Conservation (phyloP, 92 coral and sea anemone species). For the Pocillopora grandis region DNA sequence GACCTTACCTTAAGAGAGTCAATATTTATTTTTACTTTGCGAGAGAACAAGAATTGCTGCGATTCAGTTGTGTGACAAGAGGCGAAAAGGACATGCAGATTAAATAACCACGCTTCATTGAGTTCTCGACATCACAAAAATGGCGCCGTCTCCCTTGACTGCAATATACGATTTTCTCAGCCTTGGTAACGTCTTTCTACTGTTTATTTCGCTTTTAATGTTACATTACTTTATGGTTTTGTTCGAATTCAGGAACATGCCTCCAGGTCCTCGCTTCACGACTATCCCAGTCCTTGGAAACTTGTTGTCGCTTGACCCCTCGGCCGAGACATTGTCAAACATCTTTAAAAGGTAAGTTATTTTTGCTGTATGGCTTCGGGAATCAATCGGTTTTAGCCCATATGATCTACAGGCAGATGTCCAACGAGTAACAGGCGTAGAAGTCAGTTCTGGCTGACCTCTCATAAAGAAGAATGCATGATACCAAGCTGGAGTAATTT, state of each 20-base stretch:
- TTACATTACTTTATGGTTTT: conserved; percentile 33
- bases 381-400: too few species aligned
- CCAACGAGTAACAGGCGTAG: too few species aligned
- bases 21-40: too few species aligned
- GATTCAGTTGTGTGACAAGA: too few species aligned
- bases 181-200: background rate
- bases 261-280: conserved; percentile 57
- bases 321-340: background rate
- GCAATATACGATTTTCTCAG: background rate
- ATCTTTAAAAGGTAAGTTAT: conserved; percentile 11
- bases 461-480: too few species aligned
- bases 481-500: too few species aligned
- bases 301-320: conserved; percentile 29
- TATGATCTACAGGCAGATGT: too few species aligned
- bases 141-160: background rate
- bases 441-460: too few species aligned
- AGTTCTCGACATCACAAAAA: background rate
- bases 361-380: too few species aligned
- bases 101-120: background rate
- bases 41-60: too few species aligned
- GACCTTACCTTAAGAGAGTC: too few species aligned
- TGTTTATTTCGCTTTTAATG: background rate
- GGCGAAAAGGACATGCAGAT: too few species aligned
- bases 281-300: conserved; percentile 55
- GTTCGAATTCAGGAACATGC: conserved; percentile 57